A percentile compares a stretch with the other conserved stretches of the same genome.
phyloP scores from a whole-genome alignment of 2,797 vertebrate genomes.

The Mycteria americana region DNA sequence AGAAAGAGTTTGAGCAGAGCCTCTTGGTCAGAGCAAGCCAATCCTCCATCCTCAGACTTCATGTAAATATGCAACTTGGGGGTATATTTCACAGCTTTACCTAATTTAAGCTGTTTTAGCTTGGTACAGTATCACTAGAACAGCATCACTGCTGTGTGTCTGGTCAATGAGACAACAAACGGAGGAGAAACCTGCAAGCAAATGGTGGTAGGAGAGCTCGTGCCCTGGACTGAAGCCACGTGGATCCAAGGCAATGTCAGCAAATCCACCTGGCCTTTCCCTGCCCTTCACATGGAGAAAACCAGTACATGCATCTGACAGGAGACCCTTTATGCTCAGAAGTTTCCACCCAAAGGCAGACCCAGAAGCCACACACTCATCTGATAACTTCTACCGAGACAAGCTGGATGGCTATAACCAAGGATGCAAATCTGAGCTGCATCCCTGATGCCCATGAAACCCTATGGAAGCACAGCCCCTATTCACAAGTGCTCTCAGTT shows the following conservation, averaged over 20 bases:
- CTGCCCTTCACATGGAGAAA: not conserved
- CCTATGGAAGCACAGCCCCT: not conserved
- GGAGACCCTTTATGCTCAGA: not conserved
- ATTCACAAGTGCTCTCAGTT: fast-evolving
- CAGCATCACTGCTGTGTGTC: not conserved
- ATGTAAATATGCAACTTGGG: not conserved
- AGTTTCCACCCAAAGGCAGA: not conserved
- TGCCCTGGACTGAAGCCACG: fast-evolving
- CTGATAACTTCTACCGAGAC: fast-evolving
- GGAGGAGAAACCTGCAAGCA: not conserved
- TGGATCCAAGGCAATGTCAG: fast-evolving
- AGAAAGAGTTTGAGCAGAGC: not conserved
- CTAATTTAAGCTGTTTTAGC: not conserved
- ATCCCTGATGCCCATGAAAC: not conserved
- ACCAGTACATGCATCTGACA: fast-evolving
- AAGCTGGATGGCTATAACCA: not conserved
- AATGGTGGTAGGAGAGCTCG: fast-evolving
- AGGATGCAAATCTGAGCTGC: not conserved
- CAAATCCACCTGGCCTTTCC: not conserved
- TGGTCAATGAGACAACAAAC: not conserved
- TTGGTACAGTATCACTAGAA: not conserved
- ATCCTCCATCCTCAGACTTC: not conserved
- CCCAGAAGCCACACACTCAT: fast-evolving
- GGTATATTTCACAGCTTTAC: not conserved
- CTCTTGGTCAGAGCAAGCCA: not conserved